Evolutionary conservation across 2,113 vertebrate species (phyloP), one percentile per base, ranked within the genome.

Genomic region (Osmerus mordax): DNA sequence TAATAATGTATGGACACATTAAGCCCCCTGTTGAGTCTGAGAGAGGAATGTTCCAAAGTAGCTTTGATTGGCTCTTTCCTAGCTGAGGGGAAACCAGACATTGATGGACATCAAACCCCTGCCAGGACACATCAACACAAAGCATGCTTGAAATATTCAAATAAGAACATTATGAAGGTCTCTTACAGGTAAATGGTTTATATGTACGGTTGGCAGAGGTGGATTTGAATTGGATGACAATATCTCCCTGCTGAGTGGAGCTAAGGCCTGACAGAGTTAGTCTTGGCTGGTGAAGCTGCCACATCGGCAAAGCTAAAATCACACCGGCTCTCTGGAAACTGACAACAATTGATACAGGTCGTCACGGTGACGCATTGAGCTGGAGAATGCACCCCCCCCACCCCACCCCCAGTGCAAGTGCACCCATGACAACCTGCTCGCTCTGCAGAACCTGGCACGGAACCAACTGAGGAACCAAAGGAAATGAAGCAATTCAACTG

Each of bases 21-120:
- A 59, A 69, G 41, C 70, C 47, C 11, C 65, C 56, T 65, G 66
- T 59, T 72, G 41, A 58, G 58, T 75, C 76, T 65, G 21, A 77
- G 65, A 67, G 61, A 76, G 70, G 73, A 78, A 41, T 2, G n/a
- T 47, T 47, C 21, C 12, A 52, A 78, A 78, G 52, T 5, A 63
- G 56, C 72, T 73, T 70, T 53, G 59, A 72, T 78, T 79, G 63
- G 63, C 60, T 69, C 60, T 29, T 18, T 18, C 53, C 21, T 28
- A 36, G 16, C 19, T 14, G 41, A 75, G 63, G 59, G 54, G 67
- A 74, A 47, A 67, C 28, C n/a, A 70, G 19, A 18, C 14, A 32
- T 55, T 4, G 15, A 21, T 32, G 18, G 16, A 3, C 19, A 21
- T 69, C 3, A 19, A 2, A 62, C 13, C 7, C 23, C 25, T 6